Evolutionary conservation across 2,797 vertebrate genomes (phyloP).

Genomic region (Sebastes aleutianus): DNA sequence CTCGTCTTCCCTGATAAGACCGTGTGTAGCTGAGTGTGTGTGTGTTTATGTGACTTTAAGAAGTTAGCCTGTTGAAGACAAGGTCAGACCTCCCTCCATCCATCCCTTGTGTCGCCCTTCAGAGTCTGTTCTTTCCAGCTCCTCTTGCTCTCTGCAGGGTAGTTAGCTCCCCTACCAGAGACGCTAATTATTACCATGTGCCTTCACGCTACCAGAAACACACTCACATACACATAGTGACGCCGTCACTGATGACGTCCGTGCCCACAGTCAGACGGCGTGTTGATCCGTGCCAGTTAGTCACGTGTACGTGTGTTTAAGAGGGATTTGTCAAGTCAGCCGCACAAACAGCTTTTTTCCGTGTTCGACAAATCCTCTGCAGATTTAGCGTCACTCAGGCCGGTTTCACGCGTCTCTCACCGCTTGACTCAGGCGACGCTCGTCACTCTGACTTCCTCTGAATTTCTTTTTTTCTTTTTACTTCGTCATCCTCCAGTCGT

Average conservation of each 20-base stretch:
- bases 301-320: conserved; percentile 40
- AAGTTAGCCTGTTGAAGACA: background rate
- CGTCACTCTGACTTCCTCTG: background rate
- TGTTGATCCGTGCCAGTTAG: conserved; percentile 25
- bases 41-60: background rate
- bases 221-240: background rate
- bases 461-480: background rate
- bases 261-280: background rate
- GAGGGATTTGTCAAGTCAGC: conserved; percentile 61
- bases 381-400: conserved; percentile 30
- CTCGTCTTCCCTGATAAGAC: background rate
- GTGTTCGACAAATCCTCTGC: conserved; percentile 44
- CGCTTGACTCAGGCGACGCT: background rate
- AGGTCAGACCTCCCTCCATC: conserved; percentile 14
- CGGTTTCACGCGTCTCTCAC: background rate
- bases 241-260: conserved; percentile 3
- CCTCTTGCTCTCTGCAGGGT: conserved; percentile 38
- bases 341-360: conserved; percentile 7
- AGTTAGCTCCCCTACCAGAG: conserved; percentile 42
- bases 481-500: background rate
- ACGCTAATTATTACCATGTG: conserved; percentile 57
- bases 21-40: background rate
- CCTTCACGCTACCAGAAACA: conserved; percentile 6
- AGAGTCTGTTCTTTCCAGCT: background rate
- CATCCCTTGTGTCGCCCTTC: background rate